phyloP scores from a whole-genome alignment of 2,113 vertebrate genomes.

The Emydura subglobosa region DNA sequence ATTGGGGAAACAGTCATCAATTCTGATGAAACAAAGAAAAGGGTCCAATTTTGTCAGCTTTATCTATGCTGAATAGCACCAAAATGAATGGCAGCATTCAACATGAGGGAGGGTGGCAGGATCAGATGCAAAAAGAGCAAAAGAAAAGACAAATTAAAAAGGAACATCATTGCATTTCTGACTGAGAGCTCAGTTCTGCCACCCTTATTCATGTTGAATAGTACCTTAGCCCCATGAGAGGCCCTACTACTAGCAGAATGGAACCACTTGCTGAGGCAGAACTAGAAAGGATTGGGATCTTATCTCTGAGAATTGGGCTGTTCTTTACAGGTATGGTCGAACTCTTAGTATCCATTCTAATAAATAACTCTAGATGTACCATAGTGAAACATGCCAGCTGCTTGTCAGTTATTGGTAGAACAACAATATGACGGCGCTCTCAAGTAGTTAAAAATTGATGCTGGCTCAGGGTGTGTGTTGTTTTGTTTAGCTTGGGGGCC shows the following conservation, averaged over 20 bases:
- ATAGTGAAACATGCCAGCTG: background rate
- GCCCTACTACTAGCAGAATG: background rate
- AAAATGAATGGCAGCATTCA: background rate
- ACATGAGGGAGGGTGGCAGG: background rate
- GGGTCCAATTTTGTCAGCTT: background rate
- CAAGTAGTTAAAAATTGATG: background rate
- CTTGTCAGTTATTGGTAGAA: background rate
- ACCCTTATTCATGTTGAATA: background rate
- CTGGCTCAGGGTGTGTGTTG: background rate
- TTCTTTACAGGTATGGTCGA: background rate
- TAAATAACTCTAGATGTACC: background rate
- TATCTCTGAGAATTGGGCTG: background rate
- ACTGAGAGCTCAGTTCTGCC: background rate
- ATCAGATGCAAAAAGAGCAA: background rate
- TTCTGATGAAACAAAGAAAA: background rate
- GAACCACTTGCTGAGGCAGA: too few species aligned
- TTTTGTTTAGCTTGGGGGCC: background rate
- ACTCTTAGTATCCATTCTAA: background rate
- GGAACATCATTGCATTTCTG: background rate
- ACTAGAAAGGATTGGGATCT: background rate
- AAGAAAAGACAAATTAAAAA: background rate
- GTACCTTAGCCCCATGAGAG: background rate
- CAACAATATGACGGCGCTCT: background rate
- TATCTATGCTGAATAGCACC: background rate
- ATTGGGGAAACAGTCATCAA: background rate